Evolutionary conservation across 2,797 vertebrate genomes (phyloP).

Genomic region (Spinibarbus caldwelli): DNA sequence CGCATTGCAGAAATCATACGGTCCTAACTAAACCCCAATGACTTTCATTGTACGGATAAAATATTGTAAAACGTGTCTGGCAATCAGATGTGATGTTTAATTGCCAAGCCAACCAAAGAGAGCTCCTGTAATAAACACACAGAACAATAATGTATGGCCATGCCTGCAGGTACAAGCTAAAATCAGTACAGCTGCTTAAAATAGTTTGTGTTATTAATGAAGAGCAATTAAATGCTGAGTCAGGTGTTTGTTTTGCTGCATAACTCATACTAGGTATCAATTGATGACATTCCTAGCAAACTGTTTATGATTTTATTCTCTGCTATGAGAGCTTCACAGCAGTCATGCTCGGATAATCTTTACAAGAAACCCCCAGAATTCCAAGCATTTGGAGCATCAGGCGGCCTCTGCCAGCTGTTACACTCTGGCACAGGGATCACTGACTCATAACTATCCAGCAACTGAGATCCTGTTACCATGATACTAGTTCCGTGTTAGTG

Average conservation of each 20-base stretch:
- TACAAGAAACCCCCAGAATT: constrained; percentile 67
- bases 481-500: not conserved
- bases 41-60: not conserved
- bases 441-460: not conserved
- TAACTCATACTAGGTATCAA: not conserved
- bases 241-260: not conserved
- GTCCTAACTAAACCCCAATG: not conserved
- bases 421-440: constrained; percentile 65
- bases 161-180: constrained; percentile 3
- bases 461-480: constrained; percentile 29
- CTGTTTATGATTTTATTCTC: not conserved
- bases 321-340: not conserved
- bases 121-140: not conserved
- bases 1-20: not conserved
- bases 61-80: not conserved
- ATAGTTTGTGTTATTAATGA: not conserved
- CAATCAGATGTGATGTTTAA: not conserved
- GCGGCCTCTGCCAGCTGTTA: constrained; percentile 76
- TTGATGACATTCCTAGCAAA: not conserved
- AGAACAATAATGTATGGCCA: not conserved
- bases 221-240: not conserved
- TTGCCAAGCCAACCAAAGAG: not conserved
- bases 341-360: constrained; percentile 30
- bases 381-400: constrained; percentile 72
- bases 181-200: constrained; percentile 9